Percentiles rank a stretch among this genome's conserved stretches.
These are phyloP conservation scores for Chironomus striatipennis DNA, from an alignment of 1,140 invertebrate genomes.

Conservation along the genomic window DNA sequence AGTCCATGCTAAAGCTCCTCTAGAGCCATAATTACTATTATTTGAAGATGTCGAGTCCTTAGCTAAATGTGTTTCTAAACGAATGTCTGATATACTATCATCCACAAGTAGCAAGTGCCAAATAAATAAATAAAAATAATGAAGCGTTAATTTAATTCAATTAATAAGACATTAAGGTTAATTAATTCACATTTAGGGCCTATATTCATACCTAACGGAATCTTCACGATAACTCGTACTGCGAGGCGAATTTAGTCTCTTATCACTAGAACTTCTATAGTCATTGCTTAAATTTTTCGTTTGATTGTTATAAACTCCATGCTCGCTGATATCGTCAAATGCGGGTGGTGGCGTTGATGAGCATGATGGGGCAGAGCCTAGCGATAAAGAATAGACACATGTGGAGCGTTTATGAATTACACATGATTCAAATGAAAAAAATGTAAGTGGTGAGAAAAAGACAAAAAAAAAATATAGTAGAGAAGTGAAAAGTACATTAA, in stretches of 20 bases:
- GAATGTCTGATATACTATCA: slow-evolving; percentile 38
- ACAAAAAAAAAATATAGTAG: neutral
- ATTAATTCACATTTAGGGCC: neutral
- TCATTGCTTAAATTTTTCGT: slow-evolving; percentile 44
- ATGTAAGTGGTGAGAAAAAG: neutral
- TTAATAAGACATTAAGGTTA: neutral
- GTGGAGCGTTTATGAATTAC: slow-evolving; percentile 12
- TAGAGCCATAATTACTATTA: slow-evolving; percentile 38
- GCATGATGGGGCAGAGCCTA: slow-evolving; percentile 47
- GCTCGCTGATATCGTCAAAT: slow-evolving; percentile 66
- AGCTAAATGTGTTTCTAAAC: slow-evolving; percentile 39
- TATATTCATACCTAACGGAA: slow-evolving; percentile 25
- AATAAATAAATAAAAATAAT: no score
- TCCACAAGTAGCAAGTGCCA: no score
- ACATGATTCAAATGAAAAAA: slow-evolving; percentile 12
- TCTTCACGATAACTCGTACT: slow-evolving; percentile 30
- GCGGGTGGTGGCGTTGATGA: slow-evolving; percentile 82
- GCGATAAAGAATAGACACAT: slow-evolving; percentile 31
- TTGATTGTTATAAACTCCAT: slow-evolving; percentile 48
- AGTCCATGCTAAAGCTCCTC: slow-evolving; percentile 54
- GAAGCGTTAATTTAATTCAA: neutral
- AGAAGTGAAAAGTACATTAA: neutral
- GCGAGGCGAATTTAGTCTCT: slow-evolving; percentile 34
- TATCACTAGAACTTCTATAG: slow-evolving; percentile 39
- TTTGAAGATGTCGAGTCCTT: slow-evolving; percentile 30